These are phyloP conservation scores for Trachelipus rathkii DNA, from an alignment of 1,140 invertebrate genomes.

Conservation along the genomic window DNA sequence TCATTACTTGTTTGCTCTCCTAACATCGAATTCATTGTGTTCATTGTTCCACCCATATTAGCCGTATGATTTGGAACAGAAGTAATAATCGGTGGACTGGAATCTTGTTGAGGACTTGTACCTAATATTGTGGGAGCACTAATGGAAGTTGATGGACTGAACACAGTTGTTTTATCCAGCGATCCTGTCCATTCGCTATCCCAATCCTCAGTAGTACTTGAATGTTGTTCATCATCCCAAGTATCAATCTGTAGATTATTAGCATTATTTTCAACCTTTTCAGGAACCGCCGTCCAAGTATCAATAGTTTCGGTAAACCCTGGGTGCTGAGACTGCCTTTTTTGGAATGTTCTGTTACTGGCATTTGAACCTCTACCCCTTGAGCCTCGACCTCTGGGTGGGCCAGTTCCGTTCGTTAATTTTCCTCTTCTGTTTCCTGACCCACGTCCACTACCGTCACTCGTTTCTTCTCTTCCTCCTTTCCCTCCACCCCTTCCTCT, in stretches of 20 bases:
- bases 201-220: slow-evolving; percentile 35
- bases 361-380: not conserved
- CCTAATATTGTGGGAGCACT: not conserved
- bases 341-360: slow-evolving; percentile 1
- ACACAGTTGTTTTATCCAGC: slow-evolving; percentile 43
- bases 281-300: not conserved
- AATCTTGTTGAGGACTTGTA: not conserved
- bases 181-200: slow-evolving; percentile 44
- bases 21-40: not conserved
- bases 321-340: not conserved
- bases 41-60: not conserved
- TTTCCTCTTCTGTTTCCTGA: not conserved
- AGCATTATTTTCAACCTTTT: slow-evolving; percentile 5
- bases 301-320: not conserved
- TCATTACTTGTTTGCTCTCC: not conserved
- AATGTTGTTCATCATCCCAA: not conserved
- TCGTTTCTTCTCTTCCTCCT: not conserved
- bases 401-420: not conserved
- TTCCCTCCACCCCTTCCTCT: not conserved
- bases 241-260: not conserved
- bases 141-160: slow-evolving; percentile 19
- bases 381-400: not conserved
- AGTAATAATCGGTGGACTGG: not conserved
- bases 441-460: not conserved
- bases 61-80: not conserved